These are phyloP conservation scores for Chiloscyllium plagiosum DNA, from an alignment of 2,113 vertebrate genomes.

Conservation along the genomic window DNA sequence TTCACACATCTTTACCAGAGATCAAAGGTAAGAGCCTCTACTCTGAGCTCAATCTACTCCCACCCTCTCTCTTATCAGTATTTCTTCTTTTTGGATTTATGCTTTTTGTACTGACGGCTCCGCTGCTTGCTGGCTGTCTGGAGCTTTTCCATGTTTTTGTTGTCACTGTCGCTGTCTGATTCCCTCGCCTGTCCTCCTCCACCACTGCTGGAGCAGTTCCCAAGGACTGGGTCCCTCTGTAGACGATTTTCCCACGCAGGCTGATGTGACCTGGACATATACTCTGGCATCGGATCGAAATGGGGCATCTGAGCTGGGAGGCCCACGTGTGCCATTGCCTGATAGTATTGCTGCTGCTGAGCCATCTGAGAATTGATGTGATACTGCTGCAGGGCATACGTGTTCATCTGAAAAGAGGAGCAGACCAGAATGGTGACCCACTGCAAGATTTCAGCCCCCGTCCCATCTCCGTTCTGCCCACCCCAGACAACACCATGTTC, in stretches of 20 bases:
- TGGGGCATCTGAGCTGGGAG: background rate
- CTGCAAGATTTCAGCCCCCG: background rate
- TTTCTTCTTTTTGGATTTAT: slow-evolving; percentile 33
- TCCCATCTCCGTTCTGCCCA: background rate
- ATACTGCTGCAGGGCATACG: slow-evolving; percentile 26
- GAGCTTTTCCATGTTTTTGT: background rate
- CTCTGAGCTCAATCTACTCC: background rate
- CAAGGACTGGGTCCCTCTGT: background rate
- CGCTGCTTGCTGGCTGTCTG: background rate
- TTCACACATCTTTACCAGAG: background rate
- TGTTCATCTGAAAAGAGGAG: slow-evolving; percentile 14
- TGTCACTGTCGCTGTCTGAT: background rate
- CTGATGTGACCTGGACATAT: too few relatives aligned
- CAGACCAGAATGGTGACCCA: background rate
- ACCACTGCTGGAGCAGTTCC: background rate
- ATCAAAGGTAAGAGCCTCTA: background rate
- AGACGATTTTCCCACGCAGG: background rate
- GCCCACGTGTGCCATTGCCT: background rate
- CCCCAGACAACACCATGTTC: background rate
- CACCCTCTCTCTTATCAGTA: background rate
- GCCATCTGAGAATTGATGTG: slow-evolving; percentile 1
- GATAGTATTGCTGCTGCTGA: slow-evolving; percentile 19
- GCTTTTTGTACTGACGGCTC: background rate
- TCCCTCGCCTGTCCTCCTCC: background rate
- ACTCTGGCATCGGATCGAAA: background rate